Base-by-base conservation (phyloP, 1,140 invertebrate genomes). In the Sminthurides bifidus region DNA sequence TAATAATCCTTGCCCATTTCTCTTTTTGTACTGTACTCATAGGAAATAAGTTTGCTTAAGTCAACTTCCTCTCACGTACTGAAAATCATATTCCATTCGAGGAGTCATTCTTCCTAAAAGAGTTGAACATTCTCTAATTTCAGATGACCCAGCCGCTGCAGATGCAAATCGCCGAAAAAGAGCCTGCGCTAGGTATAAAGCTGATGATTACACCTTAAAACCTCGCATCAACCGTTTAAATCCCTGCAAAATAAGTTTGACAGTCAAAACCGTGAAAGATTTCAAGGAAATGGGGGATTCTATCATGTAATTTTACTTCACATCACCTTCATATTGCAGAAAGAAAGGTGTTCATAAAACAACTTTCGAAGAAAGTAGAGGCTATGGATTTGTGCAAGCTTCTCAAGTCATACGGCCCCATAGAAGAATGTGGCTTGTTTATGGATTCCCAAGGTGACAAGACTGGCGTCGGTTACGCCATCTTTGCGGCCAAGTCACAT, bases 121-220 rank as follows among this genome's bases (percentile, higher is more conserved):
- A n/a, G 85, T 82, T 70, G n/a, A n/a, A n/a, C n/a, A n/a, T n/a
- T n/a, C n/a, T n/a, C n/a, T n/a, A n/a, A n/a, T n/a, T n/a, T n/a
- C 82, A 97, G 92, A 98, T 98, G 92, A 92, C 97, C 72, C 91
- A 97, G 78, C 93, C 94, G 21, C 95, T 98, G 67, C 95, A 98
- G 74, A 97, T 98, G 92, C 98, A 98, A 72, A 94, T 94, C 50
- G 95, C 95, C 64, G 95, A 98, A 73, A 96, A 90, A 71, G 94
- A 98, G 76, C 97, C 96, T 72, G 84, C 92, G 77, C 96, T 94
- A 75, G 91, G 93, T 43, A 8, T 19, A 43, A 19, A 19, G 6
- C 21, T 10, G 33, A 35, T 8, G n/a, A 35, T 35, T 35, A 10
- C 8, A 10, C n/a, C 33, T 35, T 35, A 10, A n/a, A 10, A 10